A percentile compares a stretch with the other conserved stretches of the same genome.
These are phyloP conservation scores for Calvadosia cruxmelitensis DNA, from an alignment of 30 jellyfish, hydroid and myxozoan species.

Conservation along the genomic window DNA sequence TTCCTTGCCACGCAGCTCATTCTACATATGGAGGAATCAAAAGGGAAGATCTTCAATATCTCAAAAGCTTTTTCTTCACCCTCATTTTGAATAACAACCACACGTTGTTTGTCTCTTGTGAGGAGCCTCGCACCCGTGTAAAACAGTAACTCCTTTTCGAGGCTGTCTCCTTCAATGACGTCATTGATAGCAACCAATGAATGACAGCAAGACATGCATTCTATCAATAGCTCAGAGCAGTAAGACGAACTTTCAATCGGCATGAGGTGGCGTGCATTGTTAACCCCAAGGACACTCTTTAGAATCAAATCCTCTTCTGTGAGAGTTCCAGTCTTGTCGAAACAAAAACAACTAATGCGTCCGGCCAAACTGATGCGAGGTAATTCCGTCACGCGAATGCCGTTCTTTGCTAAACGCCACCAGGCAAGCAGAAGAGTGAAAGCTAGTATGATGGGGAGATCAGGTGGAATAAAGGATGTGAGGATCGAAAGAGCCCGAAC, in stretches of 20 bases:
- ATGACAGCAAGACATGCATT: constrained; percentile 30
- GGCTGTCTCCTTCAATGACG: constrained; percentile 15
- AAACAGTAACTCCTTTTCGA: constrained; percentile 16
- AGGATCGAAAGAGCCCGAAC: constrained; percentile 10
- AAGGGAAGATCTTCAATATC: constrained; percentile 6
- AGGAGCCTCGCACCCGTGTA: not conserved
- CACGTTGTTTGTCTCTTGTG: not conserved
- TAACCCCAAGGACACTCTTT: not conserved
- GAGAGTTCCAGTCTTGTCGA: constrained; percentile 49
- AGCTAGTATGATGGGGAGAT: constrained; percentile 15
- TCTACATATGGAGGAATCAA: constrained; percentile 27
- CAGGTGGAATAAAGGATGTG: constrained; percentile 38
- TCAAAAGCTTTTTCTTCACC: not conserved
- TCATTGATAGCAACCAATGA: constrained; percentile 5
- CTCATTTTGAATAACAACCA: not conserved
- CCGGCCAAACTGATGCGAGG: constrained; percentile 30
- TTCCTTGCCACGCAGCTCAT: constrained; percentile 21
- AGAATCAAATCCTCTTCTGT: constrained; percentile 6
- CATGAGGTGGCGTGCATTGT: not conserved
- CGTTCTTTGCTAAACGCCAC: not conserved
- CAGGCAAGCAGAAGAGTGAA: constrained; percentile 21
- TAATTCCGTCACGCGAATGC: constrained; percentile 24
- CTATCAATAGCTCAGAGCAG: not conserved
- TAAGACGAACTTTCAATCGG: not conserved
- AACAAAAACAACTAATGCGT: constrained; percentile 7